A percentile compares a stretch with the other conserved stretches of the same genome.
Conservation (phyloP, 2,888 invertebrate species). For the Trichogramma evanescens region DNA sequence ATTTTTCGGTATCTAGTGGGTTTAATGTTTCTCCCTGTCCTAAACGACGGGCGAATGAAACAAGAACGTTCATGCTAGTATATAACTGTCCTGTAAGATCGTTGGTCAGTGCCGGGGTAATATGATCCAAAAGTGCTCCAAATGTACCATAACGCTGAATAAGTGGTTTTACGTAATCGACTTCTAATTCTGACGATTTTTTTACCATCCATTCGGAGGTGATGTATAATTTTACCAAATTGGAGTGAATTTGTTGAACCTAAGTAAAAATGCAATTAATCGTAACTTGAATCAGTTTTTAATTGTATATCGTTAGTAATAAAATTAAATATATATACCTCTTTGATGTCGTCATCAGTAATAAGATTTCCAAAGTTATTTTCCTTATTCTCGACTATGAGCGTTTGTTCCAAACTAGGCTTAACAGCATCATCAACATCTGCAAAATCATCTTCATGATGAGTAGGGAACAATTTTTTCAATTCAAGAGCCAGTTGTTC, state of each 20-base stretch:
- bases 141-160: conserved; percentile 57
- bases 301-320: too few relatives aligned
- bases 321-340: conserved; percentile 1
- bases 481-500: conserved; percentile 60
- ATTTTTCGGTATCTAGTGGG: neutral
- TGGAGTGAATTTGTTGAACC: conserved; percentile 58
- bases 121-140: conserved; percentile 51
- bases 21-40: conserved; percentile 46
- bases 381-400: neutral
- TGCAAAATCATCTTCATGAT: conserved; percentile 58
- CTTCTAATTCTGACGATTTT: conserved; percentile 18
- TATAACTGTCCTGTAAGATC: conserved; percentile 52
- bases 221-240: conserved; percentile 54
- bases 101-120: conserved; percentile 52
- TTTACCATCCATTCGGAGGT: conserved; percentile 52
- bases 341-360: conserved; percentile 16
- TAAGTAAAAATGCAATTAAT: neutral
- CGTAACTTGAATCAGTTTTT: too few relatives aligned
- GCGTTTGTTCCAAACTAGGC: conserved; percentile 28
- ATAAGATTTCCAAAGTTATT: conserved; percentile 4
- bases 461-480: conserved; percentile 63
- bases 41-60: conserved; percentile 49
- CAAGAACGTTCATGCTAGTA: conserved; percentile 55
- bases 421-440: conserved; percentile 53
- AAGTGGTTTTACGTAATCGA: conserved; percentile 48